Conservation (phyloP, 2,113 vertebrate genomes). For the Hiodon alosoides region DNA sequence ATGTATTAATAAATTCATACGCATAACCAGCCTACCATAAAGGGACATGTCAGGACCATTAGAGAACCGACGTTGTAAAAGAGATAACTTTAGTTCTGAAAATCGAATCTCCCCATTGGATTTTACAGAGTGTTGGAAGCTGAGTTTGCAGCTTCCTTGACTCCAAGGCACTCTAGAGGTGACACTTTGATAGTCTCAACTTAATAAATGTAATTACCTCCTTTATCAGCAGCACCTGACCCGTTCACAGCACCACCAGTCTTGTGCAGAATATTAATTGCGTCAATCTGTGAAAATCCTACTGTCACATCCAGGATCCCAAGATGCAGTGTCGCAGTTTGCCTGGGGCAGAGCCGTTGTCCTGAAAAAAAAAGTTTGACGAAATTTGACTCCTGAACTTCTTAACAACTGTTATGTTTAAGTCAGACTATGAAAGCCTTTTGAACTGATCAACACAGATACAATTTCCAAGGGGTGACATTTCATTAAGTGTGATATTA, state of each 20-base stretch:
- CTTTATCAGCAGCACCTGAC: constrained; percentile 25
- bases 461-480: no score
- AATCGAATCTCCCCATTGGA: neutral
- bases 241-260: constrained; percentile 5
- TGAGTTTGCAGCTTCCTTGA: constrained; percentile 8
- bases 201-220: constrained; percentile 29
- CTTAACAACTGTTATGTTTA: no score
- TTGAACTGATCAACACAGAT: no score
- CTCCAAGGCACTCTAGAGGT: constrained; percentile 18
- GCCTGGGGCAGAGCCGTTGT: neutral
- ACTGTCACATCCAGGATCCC: neutral
- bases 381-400: no score
- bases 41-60: neutral
- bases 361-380: neutral
- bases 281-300: neutral
- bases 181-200: constrained; percentile 24
- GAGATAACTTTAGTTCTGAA: neutral
- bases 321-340: neutral
- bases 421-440: no score
- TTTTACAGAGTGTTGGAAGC: constrained; percentile 3
- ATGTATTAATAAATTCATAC: neutral
- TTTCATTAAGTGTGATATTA: no score
- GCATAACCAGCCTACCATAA: neutral
- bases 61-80: neutral
- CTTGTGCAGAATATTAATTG: constrained; percentile 22